Evolutionary conservation across 64 coral and sea anemone genomes (phyloP), one percentile per base, ranked within the genome.

Genomic region (Stylophora pistillata): DNA sequence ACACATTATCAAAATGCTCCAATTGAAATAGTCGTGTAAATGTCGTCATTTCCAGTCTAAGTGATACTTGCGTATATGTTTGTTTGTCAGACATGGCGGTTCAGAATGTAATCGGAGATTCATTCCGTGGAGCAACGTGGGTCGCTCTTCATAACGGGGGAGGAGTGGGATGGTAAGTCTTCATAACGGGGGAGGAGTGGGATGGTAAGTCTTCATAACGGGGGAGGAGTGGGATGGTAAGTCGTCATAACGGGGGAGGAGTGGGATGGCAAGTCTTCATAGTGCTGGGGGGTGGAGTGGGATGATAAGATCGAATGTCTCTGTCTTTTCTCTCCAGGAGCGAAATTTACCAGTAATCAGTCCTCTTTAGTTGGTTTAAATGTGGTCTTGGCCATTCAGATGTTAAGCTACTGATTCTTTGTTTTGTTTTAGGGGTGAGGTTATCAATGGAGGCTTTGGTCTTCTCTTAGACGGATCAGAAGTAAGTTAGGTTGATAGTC

Each of bases 111-210:
- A 92, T 95, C 33, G 97, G 97, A 13, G 97, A 95, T 30, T 90
- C 97, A 1, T 99, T 99, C 72, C 87, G 97, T 18, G 97, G 97
- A 64, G 97, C 97, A 14, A 99, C 97, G 3, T 99, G 97, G 97
- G 93, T 99, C 3, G 82, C 93, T 10, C 74, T 99, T 23, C 97
- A 99, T 75, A 99, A 99, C 26, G 97, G 97, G 29, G 97, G 97
- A 20, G 97, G 97, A 12, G 85, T 88, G 53, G 97, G 97, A 77
- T 99, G 97, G 97, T 99, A 76, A 89, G 79, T 86, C 21, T 47
- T 47, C 37, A 47, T 47, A 7, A 47, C 37, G 37, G 37, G n/a
- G 1, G 52, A 68, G n/a, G 7, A 6, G 9, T 47, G 37, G 37
- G 37, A 47, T 47, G 7, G 1, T 47, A 47, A 47, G 37, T 47